Conservation (phyloP, 2,113 vertebrate genomes). For the Catharus minimus region DNA sequence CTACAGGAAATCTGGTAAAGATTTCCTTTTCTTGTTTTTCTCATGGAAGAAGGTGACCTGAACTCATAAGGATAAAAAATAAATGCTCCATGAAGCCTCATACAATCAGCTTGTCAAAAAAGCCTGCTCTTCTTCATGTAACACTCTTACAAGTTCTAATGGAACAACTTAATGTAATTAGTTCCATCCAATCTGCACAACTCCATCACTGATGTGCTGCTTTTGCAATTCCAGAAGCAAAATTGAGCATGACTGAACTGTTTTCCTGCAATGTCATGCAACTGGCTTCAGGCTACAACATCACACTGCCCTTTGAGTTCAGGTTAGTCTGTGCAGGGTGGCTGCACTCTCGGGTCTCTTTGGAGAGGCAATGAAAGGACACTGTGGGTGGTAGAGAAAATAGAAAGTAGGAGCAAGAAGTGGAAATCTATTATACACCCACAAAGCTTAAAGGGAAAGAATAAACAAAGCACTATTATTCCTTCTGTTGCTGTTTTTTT, state of each 20-base stretch:
- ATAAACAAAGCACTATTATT: slow-evolving; percentile 44
- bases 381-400: slow-evolving; percentile 46
- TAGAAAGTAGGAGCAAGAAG: slow-evolving; percentile 39
- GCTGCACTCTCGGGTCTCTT: neutral
- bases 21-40: neutral
- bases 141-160: neutral
- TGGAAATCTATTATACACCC: slow-evolving; percentile 28
- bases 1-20: neutral
- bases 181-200: neutral
- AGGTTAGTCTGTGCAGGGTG: slow-evolving; percentile 9
- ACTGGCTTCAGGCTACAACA: slow-evolving; percentile 1
- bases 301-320: neutral
- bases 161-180: neutral
- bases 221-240: slow-evolving; percentile 26
- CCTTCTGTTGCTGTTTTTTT: neutral
- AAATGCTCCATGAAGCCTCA: neutral
- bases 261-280: neutral
- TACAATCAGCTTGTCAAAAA: neutral
- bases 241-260: slow-evolving; percentile 26
- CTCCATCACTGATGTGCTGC: neutral
- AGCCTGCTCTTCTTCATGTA: neutral
- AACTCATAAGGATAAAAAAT: neutral
- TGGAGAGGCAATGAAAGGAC: slow-evolving; percentile 24
- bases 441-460: slow-evolving; percentile 43
- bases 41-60: neutral